Evolutionary conservation across 2,113 vertebrate genomes (phyloP), one percentile per base, ranked within the genome.

Genomic region (Narcine bancroftii): DNA sequence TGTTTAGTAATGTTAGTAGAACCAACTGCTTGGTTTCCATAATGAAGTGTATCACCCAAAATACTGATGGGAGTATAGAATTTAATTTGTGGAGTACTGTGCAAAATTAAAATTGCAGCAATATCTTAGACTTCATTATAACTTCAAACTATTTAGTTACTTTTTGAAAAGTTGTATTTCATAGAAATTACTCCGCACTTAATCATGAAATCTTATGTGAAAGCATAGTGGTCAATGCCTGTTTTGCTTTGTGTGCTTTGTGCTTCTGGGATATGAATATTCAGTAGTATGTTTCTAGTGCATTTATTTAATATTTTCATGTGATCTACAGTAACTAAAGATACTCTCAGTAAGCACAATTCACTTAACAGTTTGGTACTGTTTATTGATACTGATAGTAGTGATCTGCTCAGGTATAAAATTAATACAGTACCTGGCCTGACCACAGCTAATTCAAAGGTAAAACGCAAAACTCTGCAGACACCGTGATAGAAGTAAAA

Each of bases 31-130:
- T 13, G 6, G 39, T 76, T 21, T 39, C 71, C 33, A 36, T 33
- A 33, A 11, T 73, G 29, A 36, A n/a, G 10, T 11, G 71, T 11
- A n/a, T 73, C 11, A 73, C 9, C n/a, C 33, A 6, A 77, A 45
- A 24, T 29, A 7, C 45, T 81, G 21, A 29, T 24, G 10, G n/a
- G 11, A 50, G 24, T 50, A 50, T 60, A 11, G 9, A 60, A 60
- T 60, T 7, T 60, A 11, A n/a, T n/a, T n/a, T n/a, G n/a, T n/a
- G n/a, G n/a, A 60, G 56, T 26, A 81, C 42, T 50, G 10, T 26
- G 47, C 24, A 81, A 53, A 81, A 81, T 77, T 6, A 77, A 45
- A 77, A 45, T 77, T 81, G 77, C 77, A 81, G 50, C n/a, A n/a
- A n/a, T n/a, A n/a, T n/a, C n/a, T n/a, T n/a, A n/a, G n/a, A n/a